Evolutionary conservation across 2,888 invertebrate species (phyloP).

Genomic region (Nephrotoma flavescens): DNA sequence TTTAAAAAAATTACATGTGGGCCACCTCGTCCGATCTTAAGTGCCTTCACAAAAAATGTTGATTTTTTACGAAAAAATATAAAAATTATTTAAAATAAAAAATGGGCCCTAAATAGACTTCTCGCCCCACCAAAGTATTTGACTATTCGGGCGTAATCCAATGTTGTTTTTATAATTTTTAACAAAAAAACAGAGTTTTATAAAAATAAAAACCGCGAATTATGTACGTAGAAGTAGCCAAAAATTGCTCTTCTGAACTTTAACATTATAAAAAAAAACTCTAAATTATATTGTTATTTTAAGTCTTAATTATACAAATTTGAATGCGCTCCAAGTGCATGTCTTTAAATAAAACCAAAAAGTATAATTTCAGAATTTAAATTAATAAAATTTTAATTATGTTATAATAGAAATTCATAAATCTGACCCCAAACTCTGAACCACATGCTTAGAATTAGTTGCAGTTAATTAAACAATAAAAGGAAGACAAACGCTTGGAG

Average conservation of each 20-base stretch:
- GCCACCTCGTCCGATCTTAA: conserved; percentile 89
- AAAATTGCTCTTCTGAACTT: conserved; percentile 1
- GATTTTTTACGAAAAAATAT: conserved; percentile 64
- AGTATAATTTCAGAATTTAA: background rate
- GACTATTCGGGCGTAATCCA: conserved; percentile 30
- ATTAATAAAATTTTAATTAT: background rate
- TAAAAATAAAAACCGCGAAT: background rate
- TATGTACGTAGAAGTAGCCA: background rate
- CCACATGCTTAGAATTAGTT: background rate
- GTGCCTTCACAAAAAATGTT: conserved; percentile 74
- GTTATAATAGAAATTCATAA: background rate
- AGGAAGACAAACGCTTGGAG: background rate
- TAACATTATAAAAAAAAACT: conserved; percentile 1
- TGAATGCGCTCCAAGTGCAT: background rate
- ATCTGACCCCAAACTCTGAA: background rate
- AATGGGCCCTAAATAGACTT: conserved; percentile 80
- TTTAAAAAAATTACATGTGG: conserved; percentile 59
- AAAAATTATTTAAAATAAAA: conserved; percentile 48
- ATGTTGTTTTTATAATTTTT: conserved; percentile 12
- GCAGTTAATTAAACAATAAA: background rate
- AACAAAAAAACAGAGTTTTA: background rate
- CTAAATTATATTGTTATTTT: conserved; percentile 3
- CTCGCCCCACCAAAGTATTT: conserved; percentile 50
- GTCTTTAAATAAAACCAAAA: background rate
- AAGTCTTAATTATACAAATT: background rate